Evolutionary conservation across 2,113 vertebrate genomes (phyloP).

Genomic region (Cavia aperea): DNA sequence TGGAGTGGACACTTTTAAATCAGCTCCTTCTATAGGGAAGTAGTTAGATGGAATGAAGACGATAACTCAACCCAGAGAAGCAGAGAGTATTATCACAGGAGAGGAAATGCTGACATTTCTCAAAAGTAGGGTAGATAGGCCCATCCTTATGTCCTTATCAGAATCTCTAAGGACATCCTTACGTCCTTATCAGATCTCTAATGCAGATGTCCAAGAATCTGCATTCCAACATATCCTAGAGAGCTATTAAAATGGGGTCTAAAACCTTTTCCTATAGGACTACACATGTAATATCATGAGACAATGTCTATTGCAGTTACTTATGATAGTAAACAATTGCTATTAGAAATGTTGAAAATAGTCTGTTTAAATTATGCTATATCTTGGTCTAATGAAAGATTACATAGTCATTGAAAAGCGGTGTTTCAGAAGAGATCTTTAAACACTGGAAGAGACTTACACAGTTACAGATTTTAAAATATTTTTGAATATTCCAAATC

Average conservation of each 20-base stretch:
- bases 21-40: background rate
- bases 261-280: background rate
- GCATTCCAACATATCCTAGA: background rate
- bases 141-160: background rate
- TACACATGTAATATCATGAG: background rate
- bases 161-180: background rate
- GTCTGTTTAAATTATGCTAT: background rate
- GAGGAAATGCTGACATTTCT: background rate
- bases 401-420: background rate
- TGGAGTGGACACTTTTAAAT: background rate
- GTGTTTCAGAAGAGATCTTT: slow-evolving; percentile 21
- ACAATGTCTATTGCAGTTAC: background rate
- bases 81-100: background rate
- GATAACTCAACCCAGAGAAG: background rate
- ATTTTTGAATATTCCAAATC: slow-evolving; percentile 12
- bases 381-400: background rate
- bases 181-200: background rate
- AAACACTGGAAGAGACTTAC: background rate
- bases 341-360: background rate
- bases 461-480: background rate
- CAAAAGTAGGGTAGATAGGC: background rate
- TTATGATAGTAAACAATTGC: background rate
- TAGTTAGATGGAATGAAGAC: background rate
- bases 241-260: background rate
- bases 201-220: background rate